Conservation (phyloP, 2,888 invertebrate species). For the Protula sp. region DNA sequence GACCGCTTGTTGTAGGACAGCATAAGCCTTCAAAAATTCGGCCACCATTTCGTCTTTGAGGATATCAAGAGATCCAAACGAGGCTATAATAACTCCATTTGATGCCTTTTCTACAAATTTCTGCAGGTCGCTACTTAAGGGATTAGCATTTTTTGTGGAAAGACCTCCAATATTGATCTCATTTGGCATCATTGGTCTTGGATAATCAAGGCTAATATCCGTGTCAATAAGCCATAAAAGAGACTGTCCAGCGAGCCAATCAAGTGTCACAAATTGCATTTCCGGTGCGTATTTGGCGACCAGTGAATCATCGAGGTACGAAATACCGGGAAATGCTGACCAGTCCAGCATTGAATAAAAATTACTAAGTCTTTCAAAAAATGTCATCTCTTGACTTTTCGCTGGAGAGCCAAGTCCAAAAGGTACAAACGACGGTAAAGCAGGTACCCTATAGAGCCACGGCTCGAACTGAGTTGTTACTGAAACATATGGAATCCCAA, state of each 20-base stretch:
- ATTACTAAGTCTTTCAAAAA: slow-evolving; percentile 13
- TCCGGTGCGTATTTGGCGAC: slow-evolving; percentile 12
- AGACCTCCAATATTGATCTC: slow-evolving; percentile 18
- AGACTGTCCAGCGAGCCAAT: slow-evolving; percentile 4
- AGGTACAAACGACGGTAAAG: slow-evolving; percentile 16
- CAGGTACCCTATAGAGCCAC: slow-evolving; percentile 15
- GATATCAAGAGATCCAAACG: too few relatives aligned
- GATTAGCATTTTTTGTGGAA: slow-evolving; percentile 9
- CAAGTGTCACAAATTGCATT: background rate
- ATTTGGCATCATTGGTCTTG: slow-evolving; percentile 19
- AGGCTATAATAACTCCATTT: slow-evolving; percentile 11
- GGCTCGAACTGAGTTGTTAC: slow-evolving; percentile 14
- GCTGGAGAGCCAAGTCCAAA: slow-evolving; percentile 3
- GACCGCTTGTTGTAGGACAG: too few relatives aligned
- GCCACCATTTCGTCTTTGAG: too few relatives aligned
- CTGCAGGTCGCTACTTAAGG: slow-evolving; percentile 11
- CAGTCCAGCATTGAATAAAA: slow-evolving; percentile 9
- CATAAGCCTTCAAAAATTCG: too few relatives aligned
- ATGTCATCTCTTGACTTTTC: slow-evolving; percentile 13
- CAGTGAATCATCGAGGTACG: slow-evolving; percentile 9
- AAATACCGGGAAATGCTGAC: slow-evolving; percentile 6
- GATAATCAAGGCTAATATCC: slow-evolving; percentile 14
- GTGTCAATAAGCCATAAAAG: slow-evolving; percentile 17
- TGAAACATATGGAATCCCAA: slow-evolving; percentile 13
- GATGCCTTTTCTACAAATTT: slow-evolving; percentile 4